Base-by-base conservation (phyloP, 2,113 vertebrate species). In the Engystomops pustulosus region DNA sequence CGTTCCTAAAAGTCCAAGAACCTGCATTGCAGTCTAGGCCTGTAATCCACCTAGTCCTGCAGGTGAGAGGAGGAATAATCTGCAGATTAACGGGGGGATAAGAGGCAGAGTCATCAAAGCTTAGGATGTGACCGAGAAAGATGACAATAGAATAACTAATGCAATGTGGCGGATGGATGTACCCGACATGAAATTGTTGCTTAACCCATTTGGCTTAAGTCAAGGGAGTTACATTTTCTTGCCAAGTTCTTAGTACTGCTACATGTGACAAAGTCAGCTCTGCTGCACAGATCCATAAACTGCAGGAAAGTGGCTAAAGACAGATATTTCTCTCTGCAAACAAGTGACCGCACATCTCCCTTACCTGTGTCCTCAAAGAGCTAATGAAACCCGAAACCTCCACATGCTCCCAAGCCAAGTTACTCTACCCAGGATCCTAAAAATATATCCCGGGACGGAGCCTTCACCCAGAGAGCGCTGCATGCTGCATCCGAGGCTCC, bases 311-410 rank as follows among this genome's bases (percentile, higher is more conserved):
- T 11, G 32, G 17, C 18, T 36, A 79, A 79, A 79, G 12, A 41
- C 38, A 49, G 38, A 47, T 65, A n/a, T 80, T 67, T 65, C 75
- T 78, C 34, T 65, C 55, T 53, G 23, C 10, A 68, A 72, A 17
- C 20, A 55, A 81, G 49, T 55, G 47, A n/a, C 67, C 47, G 25
- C 25, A 55, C 36, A 58, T 58, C 71, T 79, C 83, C 72, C 83
- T 85, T 85, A 85, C 83, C 83, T 85, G 83, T 85, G 74, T 85
- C 83, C 75, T 70, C 83, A 85, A 84, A 84, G 75, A 69, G 75
- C 75, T 85, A 67, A 55, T 53, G 83, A 85, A 85, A 85, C 8
- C 74, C 17, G 72, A 85, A 70, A 78, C 75, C 74, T 17, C 32
- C n/a, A 23, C 74, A 44, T 79, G 34, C 32, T 51, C 45, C 62